Base-by-base conservation (phyloP, 1,140 invertebrate species). In the Conopomorpha cramerella region DNA sequence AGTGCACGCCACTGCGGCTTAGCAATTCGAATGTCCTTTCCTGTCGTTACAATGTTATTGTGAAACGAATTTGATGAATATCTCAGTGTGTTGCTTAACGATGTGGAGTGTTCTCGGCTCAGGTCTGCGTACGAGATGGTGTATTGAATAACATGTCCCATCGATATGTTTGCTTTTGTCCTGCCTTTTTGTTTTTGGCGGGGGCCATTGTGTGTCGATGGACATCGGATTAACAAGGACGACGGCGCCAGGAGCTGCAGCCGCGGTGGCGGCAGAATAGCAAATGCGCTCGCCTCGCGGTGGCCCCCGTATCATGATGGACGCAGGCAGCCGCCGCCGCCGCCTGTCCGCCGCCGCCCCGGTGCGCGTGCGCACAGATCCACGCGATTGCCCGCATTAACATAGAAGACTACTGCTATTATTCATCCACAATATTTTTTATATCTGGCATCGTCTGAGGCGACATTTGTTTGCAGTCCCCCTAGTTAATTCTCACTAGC, bases 141-240 rank as follows among this genome's bases (percentile, higher is more conserved):
- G n/a, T n/a, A n/a, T n/a, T n/a, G n/a, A n/a, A n/a, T n/a, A n/a
- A n/a, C n/a, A n/a, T n/a, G n/a, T n/a, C n/a, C n/a, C n/a, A n/a
- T n/a, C 41, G 45, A 45, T 45, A 44, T 66, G 47, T 49, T 50
- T 57, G 41, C 39, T 41, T 48, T 49, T 35, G 32, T 38, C 58
- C 54, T 56, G n/a, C n/a, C n/a, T 39, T 57, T 53, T 46, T 59
- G 41, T 54, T 53, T 49, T 52, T 55, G 43, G 44, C 41, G 38
- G 34, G n/a, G 30, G 32, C 34, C 43, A 43, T 54, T 49, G 39
- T 50, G 59, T n/a, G n/a, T n/a, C 60, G 57, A 58, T 58, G 56
- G 56, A 51, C 54, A 52, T 34, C 30, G 53, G 55, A 61, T 67
- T 65, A 71, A 67, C 66, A 65, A 48, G 50, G 42, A 48, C 48